A percentile compares a stretch with the other conserved stretches of the same genome.
These are phyloP conservation scores for Phaonia tiefii DNA, from an alignment of 2,888 invertebrate genomes.

Conservation along the genomic window DNA sequence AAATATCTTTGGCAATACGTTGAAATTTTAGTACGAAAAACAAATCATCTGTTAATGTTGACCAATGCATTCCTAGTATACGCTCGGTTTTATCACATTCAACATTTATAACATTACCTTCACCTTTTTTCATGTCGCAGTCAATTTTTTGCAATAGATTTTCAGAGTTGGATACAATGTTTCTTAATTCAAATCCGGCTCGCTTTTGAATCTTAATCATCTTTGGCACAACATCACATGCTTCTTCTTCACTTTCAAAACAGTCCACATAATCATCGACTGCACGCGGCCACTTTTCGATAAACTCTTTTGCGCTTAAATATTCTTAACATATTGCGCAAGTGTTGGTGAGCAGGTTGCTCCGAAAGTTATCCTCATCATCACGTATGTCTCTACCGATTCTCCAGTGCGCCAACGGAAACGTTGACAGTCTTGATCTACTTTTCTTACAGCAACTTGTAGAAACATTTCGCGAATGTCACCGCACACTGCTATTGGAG, in stretches of 20 bases:
- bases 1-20: too few species aligned
- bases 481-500: conserved; percentile 68
- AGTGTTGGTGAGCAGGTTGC: conserved; percentile 44
- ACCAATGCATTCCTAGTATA: background rate
- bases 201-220: conserved; percentile 48
- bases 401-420: too few species aligned
- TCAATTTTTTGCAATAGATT: too few species aligned
- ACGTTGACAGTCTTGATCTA: conserved; percentile 71
- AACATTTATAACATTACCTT: too few species aligned
- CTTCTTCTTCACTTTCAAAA: conserved; percentile 50
- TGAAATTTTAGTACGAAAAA: too few species aligned
- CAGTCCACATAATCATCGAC: conserved; percentile 56
- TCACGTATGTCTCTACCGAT: conserved; percentile 43
- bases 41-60: too few species aligned
- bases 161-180: conserved; percentile 49
- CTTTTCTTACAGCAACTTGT: conserved; percentile 69
- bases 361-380: conserved; percentile 51
- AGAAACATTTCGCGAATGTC: conserved; percentile 76
- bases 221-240: conserved; percentile 33
- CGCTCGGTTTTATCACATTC: too few species aligned
- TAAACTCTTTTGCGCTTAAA: conserved; percentile 34
- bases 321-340: conserved; percentile 57
- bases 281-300: conserved; percentile 33
- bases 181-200: conserved; percentile 49
- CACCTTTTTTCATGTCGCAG: too few species aligned